phyloP scores from a whole-genome alignment of 2,888 invertebrate genomes.

The Cosmopolites sordidus region DNA sequence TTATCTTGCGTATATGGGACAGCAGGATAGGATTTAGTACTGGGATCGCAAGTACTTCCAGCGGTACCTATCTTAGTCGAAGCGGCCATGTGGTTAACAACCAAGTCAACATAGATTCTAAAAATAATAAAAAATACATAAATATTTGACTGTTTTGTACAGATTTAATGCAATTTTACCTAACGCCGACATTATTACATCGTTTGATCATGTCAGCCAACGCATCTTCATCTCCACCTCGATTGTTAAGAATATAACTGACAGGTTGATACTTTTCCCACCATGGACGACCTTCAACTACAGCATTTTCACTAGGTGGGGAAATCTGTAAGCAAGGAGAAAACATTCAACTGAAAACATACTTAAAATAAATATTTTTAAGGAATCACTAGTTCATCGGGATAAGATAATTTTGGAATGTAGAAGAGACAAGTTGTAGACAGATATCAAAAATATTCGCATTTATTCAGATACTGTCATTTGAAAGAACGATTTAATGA shows the following conservation, averaged over 20 bases:
- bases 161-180: conserved; percentile 42
- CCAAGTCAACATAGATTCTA: conserved; percentile 69
- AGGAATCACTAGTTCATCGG: too few relatives aligned
- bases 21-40: conserved; percentile 47
- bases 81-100: conserved; percentile 74
- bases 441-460: too few relatives aligned
- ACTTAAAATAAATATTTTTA: too few relatives aligned
- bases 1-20: conserved; percentile 65
- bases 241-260: conserved; percentile 69
- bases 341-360: too few relatives aligned
- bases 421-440: too few relatives aligned
- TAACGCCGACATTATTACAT: conserved; percentile 75
- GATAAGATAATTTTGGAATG: too few relatives aligned
- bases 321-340: too few relatives aligned
- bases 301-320: conserved; percentile 69
- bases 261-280: conserved; percentile 88
- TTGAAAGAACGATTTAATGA: too few relatives aligned
- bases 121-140: not conserved
- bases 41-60: conserved; percentile 54
- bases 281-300: conserved; percentile 65
- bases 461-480: too few relatives aligned
- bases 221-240: conserved; percentile 71
- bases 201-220: conserved; percentile 72
- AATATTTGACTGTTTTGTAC: not conserved
- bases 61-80: conserved; percentile 55